Conservation (phyloP, 2,797 vertebrate genomes). For the Phyllotis vaccarum region DNA sequence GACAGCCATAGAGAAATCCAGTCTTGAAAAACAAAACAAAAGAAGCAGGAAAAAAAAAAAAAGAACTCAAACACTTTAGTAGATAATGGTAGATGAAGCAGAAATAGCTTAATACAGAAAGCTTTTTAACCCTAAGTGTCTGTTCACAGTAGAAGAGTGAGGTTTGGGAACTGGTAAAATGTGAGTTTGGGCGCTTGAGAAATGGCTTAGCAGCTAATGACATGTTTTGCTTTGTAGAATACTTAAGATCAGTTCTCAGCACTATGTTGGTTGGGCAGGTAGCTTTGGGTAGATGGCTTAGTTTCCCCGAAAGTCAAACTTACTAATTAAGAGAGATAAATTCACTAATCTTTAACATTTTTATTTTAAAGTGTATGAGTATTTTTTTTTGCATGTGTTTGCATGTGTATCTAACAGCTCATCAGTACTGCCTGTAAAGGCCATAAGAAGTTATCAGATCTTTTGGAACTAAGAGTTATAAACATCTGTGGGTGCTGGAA, state of each 20-base stretch:
- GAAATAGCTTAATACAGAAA: background rate
- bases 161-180: background rate
- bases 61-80: background rate
- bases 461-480: too few species aligned
- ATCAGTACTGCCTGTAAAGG: too few species aligned
- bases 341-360: too few species aligned
- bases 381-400: too few species aligned
- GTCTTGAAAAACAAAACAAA: background rate
- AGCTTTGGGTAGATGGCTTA: too few species aligned
- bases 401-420: background rate
- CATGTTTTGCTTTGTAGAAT: background rate
- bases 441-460: background rate
- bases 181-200: background rate
- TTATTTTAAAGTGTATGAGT: too few species aligned
- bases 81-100: background rate
- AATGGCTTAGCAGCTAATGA: background rate
- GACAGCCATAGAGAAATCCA: background rate
- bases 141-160: background rate
- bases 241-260: background rate
- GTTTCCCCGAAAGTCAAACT: too few species aligned
- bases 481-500: too few species aligned
- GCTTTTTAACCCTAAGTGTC: background rate
- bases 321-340: too few species aligned
- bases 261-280: background rate
- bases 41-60: background rate